phyloP scores from a whole-genome alignment of 2,113 vertebrate species.

The Microtus richardsoni region DNA sequence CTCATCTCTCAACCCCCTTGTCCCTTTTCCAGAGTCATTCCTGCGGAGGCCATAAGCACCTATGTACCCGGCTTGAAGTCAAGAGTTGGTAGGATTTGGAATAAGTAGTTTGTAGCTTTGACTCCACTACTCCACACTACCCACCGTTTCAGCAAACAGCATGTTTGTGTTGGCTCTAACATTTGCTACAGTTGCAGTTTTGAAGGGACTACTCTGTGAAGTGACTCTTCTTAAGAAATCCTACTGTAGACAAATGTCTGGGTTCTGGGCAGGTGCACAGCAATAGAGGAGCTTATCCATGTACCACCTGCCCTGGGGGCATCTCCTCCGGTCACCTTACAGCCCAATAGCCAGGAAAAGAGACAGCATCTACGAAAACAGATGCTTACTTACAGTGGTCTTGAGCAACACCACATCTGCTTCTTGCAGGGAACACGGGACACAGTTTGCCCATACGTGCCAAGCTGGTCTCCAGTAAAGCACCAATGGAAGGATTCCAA shows the following conservation, averaged over 20 bases:
- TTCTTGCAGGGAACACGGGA: conserved; percentile 85
- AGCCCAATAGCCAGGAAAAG: not conserved
- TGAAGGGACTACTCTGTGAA: not conserved
- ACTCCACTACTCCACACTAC: not conserved
- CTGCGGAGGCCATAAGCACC: not conserved
- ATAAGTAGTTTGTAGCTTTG: not conserved
- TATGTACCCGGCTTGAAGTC: too few species aligned
- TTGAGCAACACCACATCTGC: conserved; percentile 85
- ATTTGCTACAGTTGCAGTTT: not conserved
- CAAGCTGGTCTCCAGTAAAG: conserved; percentile 89
- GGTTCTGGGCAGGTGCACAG: not conserved
- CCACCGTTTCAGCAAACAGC: not conserved
- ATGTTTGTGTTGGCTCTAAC: not conserved
- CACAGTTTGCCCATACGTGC: conserved; percentile 86
- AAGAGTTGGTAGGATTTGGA: not conserved
- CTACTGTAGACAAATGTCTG: not conserved
- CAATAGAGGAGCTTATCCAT: not conserved
- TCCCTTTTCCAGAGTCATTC: not conserved
- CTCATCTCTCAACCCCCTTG: not conserved
- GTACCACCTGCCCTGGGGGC: not conserved
- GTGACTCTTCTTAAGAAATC: not conserved
- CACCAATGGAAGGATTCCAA: conserved; percentile 86
- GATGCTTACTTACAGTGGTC: conserved; percentile 85
- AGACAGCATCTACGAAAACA: not conserved
- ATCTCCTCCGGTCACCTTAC: not conserved